Evolutionary conservation across 2,888 invertebrate genomes (phyloP), one percentile per base, ranked within the genome.

Genomic region (Nomada fucata): DNA sequence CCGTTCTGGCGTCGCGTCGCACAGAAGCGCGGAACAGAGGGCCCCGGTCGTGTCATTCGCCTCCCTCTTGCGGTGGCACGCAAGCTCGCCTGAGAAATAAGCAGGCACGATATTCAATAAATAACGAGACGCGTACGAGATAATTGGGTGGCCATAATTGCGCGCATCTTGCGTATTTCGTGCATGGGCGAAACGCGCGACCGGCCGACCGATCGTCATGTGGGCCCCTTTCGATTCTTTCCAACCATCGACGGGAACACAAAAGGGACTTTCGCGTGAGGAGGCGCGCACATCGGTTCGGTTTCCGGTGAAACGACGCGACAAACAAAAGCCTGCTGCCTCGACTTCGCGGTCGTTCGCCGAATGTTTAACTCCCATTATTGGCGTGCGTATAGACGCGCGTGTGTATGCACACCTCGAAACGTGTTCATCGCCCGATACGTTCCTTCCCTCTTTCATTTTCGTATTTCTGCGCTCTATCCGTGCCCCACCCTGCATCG

Each of bases 261-360:
- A 88, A 88, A 86, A 81, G 85, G 84, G 76, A 84, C 69, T 67
- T 89, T 87, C 82, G 89, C 73, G 86, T 77, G 80, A 84, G 79
- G 81, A 81, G 79, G 57, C 61, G 63, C 63, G 71, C 59, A 60
- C 76, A 86, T 91, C 88, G 89, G 86, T 86, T 91, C 86, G 89
- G 91, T 91, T 91, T 92, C 91, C 91, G 91, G 91, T 90, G 89
- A 90, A 90, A 88, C 86, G 86, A 13, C 84, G 87, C 85, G 89
- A 86, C 89, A 85, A 89, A 90, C 89, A 90, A 91, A 91, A 88
- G 86, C 76, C 77, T 65, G 77, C 59, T 80, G 77, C 81, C 75
- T 76, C 85, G 82, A 76, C 83, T 84, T 83, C 86, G 89, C 88
- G 88, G 85, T 88, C 83, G 82, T 86, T 86, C 83, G 83, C 71